Conservation (phyloP, 2,888 invertebrate genomes). For the Ectemnius continuus region DNA sequence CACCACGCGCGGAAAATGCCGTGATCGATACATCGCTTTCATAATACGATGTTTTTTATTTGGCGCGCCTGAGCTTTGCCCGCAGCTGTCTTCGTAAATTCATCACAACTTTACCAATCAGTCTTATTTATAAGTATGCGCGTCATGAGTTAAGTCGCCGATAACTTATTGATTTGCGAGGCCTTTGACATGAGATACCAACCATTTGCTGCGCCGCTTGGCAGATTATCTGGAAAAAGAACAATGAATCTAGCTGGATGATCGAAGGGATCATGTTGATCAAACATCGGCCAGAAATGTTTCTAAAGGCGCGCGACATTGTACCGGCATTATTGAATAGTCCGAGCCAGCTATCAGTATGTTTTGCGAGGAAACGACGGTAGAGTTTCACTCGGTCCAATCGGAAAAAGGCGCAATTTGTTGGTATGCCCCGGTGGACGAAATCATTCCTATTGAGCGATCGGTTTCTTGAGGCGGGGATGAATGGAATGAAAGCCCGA, state of each 20-base stretch:
- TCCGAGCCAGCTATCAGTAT: too few species aligned
- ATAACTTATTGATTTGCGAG: conserved; percentile 22
- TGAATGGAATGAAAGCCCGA: conserved; percentile 59
- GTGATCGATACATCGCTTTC: too few species aligned
- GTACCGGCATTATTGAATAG: too few species aligned
- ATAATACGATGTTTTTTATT: too few species aligned
- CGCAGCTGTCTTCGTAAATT: too few species aligned
- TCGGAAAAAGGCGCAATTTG: conserved; percentile 20
- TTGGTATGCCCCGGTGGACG: conserved; percentile 16
- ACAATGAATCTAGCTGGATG: not conserved
- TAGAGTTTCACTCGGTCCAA: conserved; percentile 16
- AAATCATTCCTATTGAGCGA: conserved; percentile 58
- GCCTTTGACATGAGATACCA: conserved; percentile 2
- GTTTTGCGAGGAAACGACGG: not conserved
- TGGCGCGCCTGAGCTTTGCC: too few species aligned
- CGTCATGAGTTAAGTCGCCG: not conserved
- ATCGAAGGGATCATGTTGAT: not conserved
- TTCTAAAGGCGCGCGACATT: not conserved
- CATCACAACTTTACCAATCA: not conserved
- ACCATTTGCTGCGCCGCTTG: not conserved
- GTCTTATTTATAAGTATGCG: not conserved
- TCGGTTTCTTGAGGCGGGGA: conserved; percentile 51
- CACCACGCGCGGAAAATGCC: too few species aligned
- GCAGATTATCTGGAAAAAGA: not conserved
- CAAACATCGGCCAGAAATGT: not conserved